These are phyloP conservation scores for Spilogale gracilis DNA, from an alignment of 2,113 vertebrate genomes.

Conservation along the genomic window DNA sequence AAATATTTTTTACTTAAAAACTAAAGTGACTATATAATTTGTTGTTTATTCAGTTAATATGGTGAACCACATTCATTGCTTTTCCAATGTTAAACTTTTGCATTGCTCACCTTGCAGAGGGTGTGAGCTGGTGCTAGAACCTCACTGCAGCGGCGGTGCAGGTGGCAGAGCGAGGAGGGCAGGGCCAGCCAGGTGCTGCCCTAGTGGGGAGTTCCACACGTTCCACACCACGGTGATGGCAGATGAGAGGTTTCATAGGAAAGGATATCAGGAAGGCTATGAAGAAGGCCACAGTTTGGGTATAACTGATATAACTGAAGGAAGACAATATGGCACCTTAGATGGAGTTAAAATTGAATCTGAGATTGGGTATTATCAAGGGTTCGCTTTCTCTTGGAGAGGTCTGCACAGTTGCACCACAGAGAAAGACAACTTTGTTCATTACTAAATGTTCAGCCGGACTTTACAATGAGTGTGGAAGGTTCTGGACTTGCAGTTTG, in stretches of 20 bases:
- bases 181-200: background rate
- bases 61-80: background rate
- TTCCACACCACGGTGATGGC: background rate
- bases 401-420: slow-evolving; percentile 85
- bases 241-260: slow-evolving; percentile 89
- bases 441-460: slow-evolving; percentile 87
- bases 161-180: no score
- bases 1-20: background rate
- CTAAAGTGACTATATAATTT: background rate
- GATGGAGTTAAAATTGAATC: slow-evolving; percentile 92
- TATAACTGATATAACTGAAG: slow-evolving; percentile 87
- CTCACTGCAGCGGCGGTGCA: no score
- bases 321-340: slow-evolving; percentile 86
- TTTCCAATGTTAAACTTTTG: background rate
- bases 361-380: slow-evolving; percentile 94
- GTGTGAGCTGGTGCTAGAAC: no score
- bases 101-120: background rate
- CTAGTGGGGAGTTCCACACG: background rate
- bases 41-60: slow-evolving; percentile 15
- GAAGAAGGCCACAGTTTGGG: slow-evolving; percentile 89
- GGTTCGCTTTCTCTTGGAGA: slow-evolving; percentile 93
- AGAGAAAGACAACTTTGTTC: slow-evolving; percentile 91
- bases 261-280: slow-evolving; percentile 93
- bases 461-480: slow-evolving; percentile 80
- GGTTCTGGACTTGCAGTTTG: slow-evolving; percentile 86